Conservation (phyloP, 1,140 invertebrate genomes). For the Psilanteris sp. region DNA sequence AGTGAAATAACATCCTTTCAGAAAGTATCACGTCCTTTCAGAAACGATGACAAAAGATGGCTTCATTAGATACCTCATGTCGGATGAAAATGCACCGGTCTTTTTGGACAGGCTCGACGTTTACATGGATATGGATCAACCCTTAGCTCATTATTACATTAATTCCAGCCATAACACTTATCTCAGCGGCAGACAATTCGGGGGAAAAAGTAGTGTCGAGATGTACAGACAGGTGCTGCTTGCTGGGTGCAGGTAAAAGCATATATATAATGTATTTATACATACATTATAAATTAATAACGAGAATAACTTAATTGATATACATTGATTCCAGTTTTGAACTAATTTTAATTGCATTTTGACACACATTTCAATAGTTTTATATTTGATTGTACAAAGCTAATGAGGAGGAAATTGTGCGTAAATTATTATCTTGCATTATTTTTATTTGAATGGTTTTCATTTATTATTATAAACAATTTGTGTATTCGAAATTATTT, state of each 20-base stretch:
- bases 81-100: slow-evolving; percentile 92
- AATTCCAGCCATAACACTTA: slow-evolving; percentile 99
- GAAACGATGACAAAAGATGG: slow-evolving; percentile 54
- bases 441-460: too few relatives aligned
- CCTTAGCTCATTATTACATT: slow-evolving; percentile 98
- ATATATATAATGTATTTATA: too few relatives aligned
- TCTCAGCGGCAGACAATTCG: slow-evolving; percentile 96
- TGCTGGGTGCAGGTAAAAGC: slow-evolving; percentile 94
- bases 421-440: too few relatives aligned
- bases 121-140: slow-evolving; percentile 99
- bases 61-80: slow-evolving; percentile 52
- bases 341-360: too few relatives aligned
- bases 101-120: slow-evolving; percentile 98
- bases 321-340: too few relatives aligned
- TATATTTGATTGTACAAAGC: too few relatives aligned
- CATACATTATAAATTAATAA: too few relatives aligned
- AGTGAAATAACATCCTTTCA: slow-evolving; percentile 64
- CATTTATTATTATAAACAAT: too few relatives aligned
- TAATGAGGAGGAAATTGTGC: too few relatives aligned
- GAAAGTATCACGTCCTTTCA: slow-evolving; percentile 67
- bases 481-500: too few relatives aligned
- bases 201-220: slow-evolving; percentile 98
- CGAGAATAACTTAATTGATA: too few relatives aligned
- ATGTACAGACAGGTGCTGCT: slow-evolving; percentile 98
- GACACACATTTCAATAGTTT: too few relatives aligned